Percentiles rank a stretch among this genome's conserved stretches.
Conservation (phyloP, 2,113 vertebrate genomes). For the Gopherus flavomarginatus region DNA sequence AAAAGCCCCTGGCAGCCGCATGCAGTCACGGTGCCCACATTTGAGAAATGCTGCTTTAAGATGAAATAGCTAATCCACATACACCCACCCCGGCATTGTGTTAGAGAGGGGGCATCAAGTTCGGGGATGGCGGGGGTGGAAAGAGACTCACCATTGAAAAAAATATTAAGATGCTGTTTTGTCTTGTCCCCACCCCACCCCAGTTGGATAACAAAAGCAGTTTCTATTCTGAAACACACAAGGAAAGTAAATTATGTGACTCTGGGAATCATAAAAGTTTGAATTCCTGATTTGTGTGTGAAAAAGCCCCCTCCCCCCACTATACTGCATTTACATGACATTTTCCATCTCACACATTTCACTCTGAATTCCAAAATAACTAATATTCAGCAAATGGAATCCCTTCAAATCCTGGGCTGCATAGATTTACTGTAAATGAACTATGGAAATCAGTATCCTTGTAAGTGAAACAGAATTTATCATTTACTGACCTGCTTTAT, state of each 20-base stretch:
- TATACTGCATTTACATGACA: not conserved
- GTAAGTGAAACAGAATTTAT: slow-evolving; percentile 64
- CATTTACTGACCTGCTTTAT: slow-evolving; percentile 50
- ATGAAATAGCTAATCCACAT: too few species aligned
- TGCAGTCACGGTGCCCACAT: too few species aligned
- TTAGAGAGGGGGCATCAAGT: not conserved
- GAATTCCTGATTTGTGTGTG: not conserved
- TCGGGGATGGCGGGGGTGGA: fast-evolving
- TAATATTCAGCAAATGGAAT: not conserved
- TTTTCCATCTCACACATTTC: not conserved
- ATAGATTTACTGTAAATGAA: slow-evolving; percentile 44
- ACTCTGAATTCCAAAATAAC: not conserved
- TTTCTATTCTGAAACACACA: not conserved
- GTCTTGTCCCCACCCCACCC: not conserved
- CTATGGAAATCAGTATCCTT: slow-evolving; percentile 54
- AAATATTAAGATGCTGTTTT: not conserved
- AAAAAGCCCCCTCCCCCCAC: not conserved
- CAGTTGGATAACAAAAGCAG: not conserved
- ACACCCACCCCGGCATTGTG: too few species aligned
- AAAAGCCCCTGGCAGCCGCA: too few species aligned
- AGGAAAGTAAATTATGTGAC: not conserved
- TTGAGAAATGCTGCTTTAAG: too few species aligned
- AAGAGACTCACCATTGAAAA: not conserved
- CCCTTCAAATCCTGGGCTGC: not conserved
- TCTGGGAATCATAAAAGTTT: fast-evolving